These are phyloP conservation scores for Parauchenoglanis ngamensis DNA, from an alignment of 2,797 vertebrate species.

Conservation along the genomic window DNA sequence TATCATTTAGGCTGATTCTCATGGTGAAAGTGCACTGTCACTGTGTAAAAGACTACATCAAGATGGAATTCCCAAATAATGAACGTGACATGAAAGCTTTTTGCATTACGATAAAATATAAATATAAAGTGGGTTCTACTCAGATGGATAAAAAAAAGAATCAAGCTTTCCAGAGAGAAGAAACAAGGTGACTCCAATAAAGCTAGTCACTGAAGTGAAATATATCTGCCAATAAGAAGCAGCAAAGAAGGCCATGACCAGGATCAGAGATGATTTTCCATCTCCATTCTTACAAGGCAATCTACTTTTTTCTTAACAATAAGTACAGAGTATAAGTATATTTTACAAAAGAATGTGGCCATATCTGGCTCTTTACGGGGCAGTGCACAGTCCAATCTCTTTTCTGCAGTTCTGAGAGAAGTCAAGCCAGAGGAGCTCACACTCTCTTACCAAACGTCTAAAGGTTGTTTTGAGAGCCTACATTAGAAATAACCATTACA, in stretches of 20 bases:
- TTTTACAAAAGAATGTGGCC: slow-evolving; percentile 14
- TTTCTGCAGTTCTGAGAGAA: slow-evolving; percentile 13
- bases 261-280: slow-evolving; percentile 8
- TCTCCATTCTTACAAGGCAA: slow-evolving; percentile 22
- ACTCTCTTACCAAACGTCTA: background rate
- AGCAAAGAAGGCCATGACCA: background rate
- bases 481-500: slow-evolving; percentile 39
- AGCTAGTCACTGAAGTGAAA: slow-evolving; percentile 24
- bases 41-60: background rate
- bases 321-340: background rate
- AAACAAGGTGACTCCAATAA: slow-evolving; percentile 3
- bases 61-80: background rate
- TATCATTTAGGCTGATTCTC: background rate
- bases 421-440: slow-evolving; percentile 3
- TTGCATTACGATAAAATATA: background rate
- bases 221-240: slow-evolving; percentile 4
- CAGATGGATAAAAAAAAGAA: slow-evolving; percentile 9
- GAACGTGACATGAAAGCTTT: slow-evolving; percentile 6
- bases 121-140: slow-evolving; percentile 2
- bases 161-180: background rate
- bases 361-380: slow-evolving; percentile 4
- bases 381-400: background rate
- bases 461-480: slow-evolving; percentile 30
- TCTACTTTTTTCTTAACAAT: slow-evolving; percentile 12
- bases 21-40: background rate